Percentiles rank a stretch among this genome's conserved stretches.
phyloP scores from a whole-genome alignment of 2,797 vertebrate genomes.

The Neosilurus hyrtlii region DNA sequence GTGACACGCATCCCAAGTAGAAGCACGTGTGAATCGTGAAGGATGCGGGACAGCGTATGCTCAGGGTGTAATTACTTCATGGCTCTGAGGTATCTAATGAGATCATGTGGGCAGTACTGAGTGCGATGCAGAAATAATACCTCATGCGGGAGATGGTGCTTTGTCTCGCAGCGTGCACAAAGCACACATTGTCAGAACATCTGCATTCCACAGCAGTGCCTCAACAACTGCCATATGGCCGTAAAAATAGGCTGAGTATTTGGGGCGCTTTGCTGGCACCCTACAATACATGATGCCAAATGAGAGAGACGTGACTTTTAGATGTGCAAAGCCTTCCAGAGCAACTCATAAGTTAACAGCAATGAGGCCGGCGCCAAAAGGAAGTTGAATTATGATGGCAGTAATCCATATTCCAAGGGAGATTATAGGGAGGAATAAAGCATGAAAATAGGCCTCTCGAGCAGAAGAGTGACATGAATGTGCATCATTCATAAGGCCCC shows the following conservation, averaged over 20 bases:
- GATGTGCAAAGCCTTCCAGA: constrained; percentile 34
- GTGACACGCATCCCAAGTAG: background rate
- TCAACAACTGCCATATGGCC: constrained; percentile 50
- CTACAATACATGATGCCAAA: constrained; percentile 44
- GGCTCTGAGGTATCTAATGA: constrained; percentile 37
- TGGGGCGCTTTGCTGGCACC: constrained; percentile 24
- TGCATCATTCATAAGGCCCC: constrained; percentile 48
- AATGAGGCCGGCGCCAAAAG: constrained; percentile 22
- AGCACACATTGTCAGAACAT: constrained; percentile 55
- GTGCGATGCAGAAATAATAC: constrained; percentile 30
- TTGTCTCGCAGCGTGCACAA: constrained; percentile 50
- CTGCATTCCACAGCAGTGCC: constrained; percentile 52
- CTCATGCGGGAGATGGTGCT: constrained; percentile 38
- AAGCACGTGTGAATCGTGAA: background rate
- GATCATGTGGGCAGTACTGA: constrained; percentile 27
- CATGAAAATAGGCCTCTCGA: constrained; percentile 38
- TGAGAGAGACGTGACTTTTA: constrained; percentile 17
- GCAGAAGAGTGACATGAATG: constrained; percentile 28
- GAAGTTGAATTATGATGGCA: constrained; percentile 23
- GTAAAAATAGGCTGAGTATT: constrained; percentile 38
- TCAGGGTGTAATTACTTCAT: constrained; percentile 17
- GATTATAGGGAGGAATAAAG: constrained; percentile 42
- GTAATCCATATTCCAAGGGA: constrained; percentile 34
- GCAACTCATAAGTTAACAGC: constrained; percentile 29
- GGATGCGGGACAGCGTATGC: background rate